phyloP scores from a whole-genome alignment of 2,888 invertebrate species.

The Cistogaster globosa region DNA sequence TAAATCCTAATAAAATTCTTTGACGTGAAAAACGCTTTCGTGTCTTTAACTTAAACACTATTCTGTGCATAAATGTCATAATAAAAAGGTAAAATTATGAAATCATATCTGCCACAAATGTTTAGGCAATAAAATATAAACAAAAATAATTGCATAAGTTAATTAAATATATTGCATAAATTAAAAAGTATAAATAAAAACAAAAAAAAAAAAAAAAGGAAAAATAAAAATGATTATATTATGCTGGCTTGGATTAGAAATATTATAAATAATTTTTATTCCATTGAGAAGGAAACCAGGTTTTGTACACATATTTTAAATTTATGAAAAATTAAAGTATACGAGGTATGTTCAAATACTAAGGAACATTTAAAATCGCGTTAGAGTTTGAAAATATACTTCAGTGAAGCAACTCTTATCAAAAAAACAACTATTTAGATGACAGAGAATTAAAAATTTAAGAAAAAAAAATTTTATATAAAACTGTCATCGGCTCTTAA shows the following conservation, averaged over 20 bases:
- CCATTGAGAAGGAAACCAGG: not conserved
- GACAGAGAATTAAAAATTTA: too few species aligned
- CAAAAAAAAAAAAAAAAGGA: too few species aligned
- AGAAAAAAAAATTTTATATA: too few species aligned
- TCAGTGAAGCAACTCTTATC: too few species aligned
- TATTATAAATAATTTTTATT: constrained; percentile 8
- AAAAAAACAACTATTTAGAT: too few species aligned
- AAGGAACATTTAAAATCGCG: not conserved
- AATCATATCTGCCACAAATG: constrained; percentile 15
- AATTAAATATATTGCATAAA: constrained; percentile 32
- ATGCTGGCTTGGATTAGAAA: constrained; percentile 21
- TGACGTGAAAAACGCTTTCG: too few species aligned
- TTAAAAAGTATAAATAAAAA: not conserved
- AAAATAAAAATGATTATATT: too few species aligned
- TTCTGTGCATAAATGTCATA: too few species aligned
- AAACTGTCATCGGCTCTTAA: too few species aligned
- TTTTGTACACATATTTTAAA: not conserved
- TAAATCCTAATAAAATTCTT: too few species aligned
- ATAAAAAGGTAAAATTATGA: not conserved
- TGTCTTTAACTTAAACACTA: too few species aligned
- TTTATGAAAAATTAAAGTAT: not conserved
- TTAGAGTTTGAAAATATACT: not conserved
- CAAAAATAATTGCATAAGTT: constrained; percentile 53
- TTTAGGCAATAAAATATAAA: constrained; percentile 47
- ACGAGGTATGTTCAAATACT: not conserved